A percentile compares a stretch with the other conserved stretches of the same genome.
Evolutionary conservation across 2,797 vertebrate species (phyloP).

Genomic region (Pterois miles): DNA sequence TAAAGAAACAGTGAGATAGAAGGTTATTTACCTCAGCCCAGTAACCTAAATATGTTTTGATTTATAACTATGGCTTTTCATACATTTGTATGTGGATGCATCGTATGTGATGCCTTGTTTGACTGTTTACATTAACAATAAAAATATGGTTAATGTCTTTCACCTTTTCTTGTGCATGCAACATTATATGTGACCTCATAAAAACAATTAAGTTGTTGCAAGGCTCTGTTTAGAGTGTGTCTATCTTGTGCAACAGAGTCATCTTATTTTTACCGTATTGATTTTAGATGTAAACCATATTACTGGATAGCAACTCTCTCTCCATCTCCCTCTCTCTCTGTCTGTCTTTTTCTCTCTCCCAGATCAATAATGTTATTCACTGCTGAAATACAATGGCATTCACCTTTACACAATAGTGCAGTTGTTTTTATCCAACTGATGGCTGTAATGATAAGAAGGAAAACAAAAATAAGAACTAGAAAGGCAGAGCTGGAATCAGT

Average conservation of each 20-base stretch:
- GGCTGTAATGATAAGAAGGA: background rate
- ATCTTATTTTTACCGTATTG: background rate
- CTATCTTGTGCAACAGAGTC: background rate
- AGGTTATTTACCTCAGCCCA: background rate
- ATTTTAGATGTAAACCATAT: conserved; percentile 5
- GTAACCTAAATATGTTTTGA: background rate
- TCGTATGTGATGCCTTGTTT: too few relatives aligned
- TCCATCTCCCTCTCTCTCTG: background rate
- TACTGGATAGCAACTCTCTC: background rate
- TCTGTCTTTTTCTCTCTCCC: background rate
- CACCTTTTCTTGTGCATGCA: background rate
- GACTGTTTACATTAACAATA: too few relatives aligned
- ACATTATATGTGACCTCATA: background rate
- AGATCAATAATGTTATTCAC: background rate
- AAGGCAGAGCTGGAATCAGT: background rate
- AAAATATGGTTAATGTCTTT: background rate
- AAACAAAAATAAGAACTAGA: background rate
- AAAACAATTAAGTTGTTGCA: background rate
- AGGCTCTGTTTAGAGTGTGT: background rate
- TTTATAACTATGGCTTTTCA: background rate
- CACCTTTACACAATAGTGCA: background rate
- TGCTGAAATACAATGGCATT: background rate
- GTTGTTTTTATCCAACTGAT: background rate
- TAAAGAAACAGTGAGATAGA: background rate
- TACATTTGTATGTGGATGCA: too few relatives aligned